These are phyloP conservation scores for Pollenia labialis DNA, from an alignment of 2,888 invertebrate species.

Conservation along the genomic window DNA sequence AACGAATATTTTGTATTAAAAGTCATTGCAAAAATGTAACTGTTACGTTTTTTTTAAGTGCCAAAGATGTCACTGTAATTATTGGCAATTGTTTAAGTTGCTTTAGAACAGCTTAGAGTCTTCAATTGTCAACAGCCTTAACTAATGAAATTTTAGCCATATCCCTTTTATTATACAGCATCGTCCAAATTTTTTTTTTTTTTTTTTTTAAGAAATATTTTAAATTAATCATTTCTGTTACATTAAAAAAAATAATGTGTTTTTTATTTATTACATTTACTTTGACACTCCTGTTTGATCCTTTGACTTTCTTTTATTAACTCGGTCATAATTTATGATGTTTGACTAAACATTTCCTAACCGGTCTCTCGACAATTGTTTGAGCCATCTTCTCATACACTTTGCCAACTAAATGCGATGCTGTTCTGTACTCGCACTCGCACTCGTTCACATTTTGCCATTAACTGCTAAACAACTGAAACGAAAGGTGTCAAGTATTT, in stretches of 20 bases:
- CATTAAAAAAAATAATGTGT: background rate
- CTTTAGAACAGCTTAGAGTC: constrained; percentile 2
- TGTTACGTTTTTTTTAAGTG: background rate
- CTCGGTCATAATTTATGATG: constrained; percentile 69
- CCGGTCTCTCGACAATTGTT: constrained; percentile 62
- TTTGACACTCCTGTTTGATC: constrained; percentile 58
- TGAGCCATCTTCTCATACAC: constrained; percentile 49
- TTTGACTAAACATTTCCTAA: constrained; percentile 41
- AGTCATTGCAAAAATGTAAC: constrained; percentile 9
- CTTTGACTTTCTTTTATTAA: constrained; percentile 72
- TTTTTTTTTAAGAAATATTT: background rate
- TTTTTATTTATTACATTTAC: constrained; percentile 19
- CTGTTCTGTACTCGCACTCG: background rate
- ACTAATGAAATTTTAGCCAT: constrained; percentile 78
- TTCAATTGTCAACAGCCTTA: constrained; percentile 79
- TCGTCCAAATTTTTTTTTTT: background rate
- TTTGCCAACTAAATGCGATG: background rate
- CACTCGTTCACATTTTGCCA: constrained; percentile 12
- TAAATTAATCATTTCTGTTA: constrained; percentile 45
- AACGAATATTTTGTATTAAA: background rate
- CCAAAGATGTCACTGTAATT: constrained; percentile 51
- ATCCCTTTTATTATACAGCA: constrained; percentile 5
- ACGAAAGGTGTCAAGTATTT: constrained; percentile 73
- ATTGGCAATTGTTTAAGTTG: constrained; percentile 54
- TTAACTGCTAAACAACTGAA: constrained; percentile 53